A percentile compares a stretch with the other conserved stretches of the same genome.
Evolutionary conservation across 2,888 invertebrate genomes (phyloP).

Genomic region (Tyria jacobaeae): DNA sequence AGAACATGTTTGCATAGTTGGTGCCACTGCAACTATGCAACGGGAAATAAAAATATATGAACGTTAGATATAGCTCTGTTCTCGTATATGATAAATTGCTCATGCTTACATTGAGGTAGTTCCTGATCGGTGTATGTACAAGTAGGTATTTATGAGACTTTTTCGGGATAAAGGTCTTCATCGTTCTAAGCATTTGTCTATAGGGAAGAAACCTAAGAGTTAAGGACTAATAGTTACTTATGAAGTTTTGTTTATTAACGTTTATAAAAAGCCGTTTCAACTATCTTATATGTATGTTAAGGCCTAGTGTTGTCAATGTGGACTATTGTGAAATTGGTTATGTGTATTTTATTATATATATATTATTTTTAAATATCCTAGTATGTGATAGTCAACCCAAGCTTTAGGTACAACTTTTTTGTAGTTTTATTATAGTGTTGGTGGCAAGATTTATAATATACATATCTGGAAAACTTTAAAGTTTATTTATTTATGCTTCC

Average conservation of each 20-base stretch:
- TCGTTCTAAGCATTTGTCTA: slow-evolving; percentile 17
- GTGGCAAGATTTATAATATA: neutral
- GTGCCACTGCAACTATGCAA: neutral
- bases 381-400: neutral
- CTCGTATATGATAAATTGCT: too few relatives aligned
- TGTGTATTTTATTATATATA: too few relatives aligned
- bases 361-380: too few relatives aligned
- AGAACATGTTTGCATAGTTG: neutral
- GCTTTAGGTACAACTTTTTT: neutral
- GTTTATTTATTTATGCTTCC: too few relatives aligned
- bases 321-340: too few relatives aligned
- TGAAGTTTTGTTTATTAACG: too few relatives aligned
- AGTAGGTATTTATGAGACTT: slow-evolving; percentile 11
- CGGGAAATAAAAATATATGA: neutral
- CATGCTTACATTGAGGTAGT: neutral
- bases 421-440: neutral
- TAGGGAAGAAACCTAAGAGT: slow-evolving; percentile 14
- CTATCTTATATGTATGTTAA: too few relatives aligned
- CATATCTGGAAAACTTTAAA: neutral
- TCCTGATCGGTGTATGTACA: neutral
- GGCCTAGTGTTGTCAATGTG: neutral
- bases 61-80: too few relatives aligned
- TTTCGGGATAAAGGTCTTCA: slow-evolving; percentile 21
- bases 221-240: too few relatives aligned
- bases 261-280: too few relatives aligned